These are phyloP conservation scores for Sebastes steindachneri DNA, from an alignment of 2,797 vertebrate genomes.

Conservation along the genomic window DNA sequence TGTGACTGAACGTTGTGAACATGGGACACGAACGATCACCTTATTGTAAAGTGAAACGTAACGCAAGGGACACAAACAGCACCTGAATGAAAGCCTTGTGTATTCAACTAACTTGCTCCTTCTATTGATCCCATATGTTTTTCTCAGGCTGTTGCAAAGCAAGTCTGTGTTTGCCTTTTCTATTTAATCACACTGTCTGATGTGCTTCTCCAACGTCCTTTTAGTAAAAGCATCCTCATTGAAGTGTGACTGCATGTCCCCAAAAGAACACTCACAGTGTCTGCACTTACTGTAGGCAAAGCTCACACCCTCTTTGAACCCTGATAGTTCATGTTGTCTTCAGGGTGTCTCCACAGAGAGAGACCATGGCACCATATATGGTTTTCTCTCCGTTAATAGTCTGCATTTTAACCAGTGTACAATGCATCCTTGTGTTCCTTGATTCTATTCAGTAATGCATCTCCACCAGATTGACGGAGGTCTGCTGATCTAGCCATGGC, in stretches of 20 bases:
- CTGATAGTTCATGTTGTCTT: conserved; percentile 7
- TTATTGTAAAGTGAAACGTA: too few species aligned
- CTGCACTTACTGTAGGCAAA: conserved; percentile 21
- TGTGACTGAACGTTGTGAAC: too few species aligned
- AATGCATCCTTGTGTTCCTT: too few species aligned
- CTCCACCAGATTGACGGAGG: too few species aligned
- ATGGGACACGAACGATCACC: neutral
- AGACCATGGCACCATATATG: conserved; percentile 14
- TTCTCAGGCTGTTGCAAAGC: neutral
- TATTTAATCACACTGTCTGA: neutral
- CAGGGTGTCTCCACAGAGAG: conserved; percentile 19
- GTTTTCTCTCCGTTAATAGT: too few species aligned
- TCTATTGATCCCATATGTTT: conserved; percentile 10
- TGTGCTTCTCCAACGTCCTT: neutral
- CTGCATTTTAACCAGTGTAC: too few species aligned
- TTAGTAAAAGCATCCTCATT: conserved; percentile 2
- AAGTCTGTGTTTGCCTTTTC: conserved; percentile 22
- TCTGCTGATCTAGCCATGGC: too few species aligned
- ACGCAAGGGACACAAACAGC: too few species aligned
- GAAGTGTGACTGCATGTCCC: neutral
- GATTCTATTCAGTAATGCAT: too few species aligned
- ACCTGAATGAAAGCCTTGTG: too few species aligned
- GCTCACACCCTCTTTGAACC: conserved; percentile 23
- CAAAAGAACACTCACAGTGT: conserved; percentile 14
- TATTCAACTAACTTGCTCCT: conserved; percentile 10